A percentile compares a stretch with the other conserved stretches of the same genome.
phyloP scores from a whole-genome alignment of 2,113 vertebrate species.

The Acanthisitta chloris region DNA sequence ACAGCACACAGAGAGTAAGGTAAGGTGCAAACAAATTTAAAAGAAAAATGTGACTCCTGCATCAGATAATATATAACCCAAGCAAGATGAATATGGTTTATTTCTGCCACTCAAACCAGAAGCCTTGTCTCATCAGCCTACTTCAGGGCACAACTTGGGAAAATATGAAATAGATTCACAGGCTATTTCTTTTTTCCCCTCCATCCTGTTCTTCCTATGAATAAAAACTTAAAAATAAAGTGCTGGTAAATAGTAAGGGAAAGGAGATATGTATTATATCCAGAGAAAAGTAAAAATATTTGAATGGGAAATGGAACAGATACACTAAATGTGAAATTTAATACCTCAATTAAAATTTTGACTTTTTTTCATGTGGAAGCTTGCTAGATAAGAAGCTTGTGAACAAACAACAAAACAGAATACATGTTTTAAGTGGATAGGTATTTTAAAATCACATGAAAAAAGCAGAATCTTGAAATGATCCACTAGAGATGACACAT shows the following conservation, averaged over 20 bases:
- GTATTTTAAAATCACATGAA: neutral
- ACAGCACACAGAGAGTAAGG: neutral
- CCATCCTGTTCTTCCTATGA: too few species aligned
- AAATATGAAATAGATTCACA: neutral
- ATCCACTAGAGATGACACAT: neutral
- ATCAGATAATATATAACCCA: neutral
- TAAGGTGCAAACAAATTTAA: neutral
- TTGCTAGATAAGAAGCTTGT: neutral
- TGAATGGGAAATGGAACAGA: neutral
- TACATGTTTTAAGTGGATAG: neutral
- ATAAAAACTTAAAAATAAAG: neutral
- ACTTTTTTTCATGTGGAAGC: neutral
- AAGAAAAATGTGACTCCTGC: neutral
- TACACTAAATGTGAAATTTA: neutral
- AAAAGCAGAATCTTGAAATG: neutral
- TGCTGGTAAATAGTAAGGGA: neutral
- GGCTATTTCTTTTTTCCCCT: neutral
- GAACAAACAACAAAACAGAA: neutral
- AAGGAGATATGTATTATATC: neutral
- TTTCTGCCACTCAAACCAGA: neutral
- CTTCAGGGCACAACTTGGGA: neutral
- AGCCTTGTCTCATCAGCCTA: neutral
- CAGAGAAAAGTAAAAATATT: neutral
- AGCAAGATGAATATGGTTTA: neutral
- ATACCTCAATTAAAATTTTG: neutral